These are phyloP conservation scores for Vollenhovia emeryi DNA, from an alignment of 1,140 invertebrate species.

Conservation along the genomic window DNA sequence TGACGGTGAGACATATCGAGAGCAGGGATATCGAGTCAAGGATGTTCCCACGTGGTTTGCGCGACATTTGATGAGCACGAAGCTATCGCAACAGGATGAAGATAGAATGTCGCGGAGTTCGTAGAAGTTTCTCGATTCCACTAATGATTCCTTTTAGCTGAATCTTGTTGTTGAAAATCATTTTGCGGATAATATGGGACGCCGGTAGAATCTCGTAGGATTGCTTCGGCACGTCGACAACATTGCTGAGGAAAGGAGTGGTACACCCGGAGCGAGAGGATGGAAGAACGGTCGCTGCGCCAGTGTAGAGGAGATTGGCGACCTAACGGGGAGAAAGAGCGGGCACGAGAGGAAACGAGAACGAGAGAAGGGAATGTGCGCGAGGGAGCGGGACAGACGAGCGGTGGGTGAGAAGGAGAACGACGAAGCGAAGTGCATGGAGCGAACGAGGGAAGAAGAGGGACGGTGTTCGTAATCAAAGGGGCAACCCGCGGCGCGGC, in stretches of 20 bases:
- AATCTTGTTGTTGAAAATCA: conserved; percentile 10
- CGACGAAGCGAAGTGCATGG: background rate
- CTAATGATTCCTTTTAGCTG: background rate
- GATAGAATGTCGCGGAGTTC: background rate
- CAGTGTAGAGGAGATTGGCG: conserved; percentile 62
- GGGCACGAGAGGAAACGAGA: background rate
- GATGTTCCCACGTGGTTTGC: background rate
- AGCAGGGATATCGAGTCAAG: background rate
- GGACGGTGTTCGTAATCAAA: conserved; percentile 80
- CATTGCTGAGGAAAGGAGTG: conserved; percentile 56
- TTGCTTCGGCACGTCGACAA: conserved; percentile 47
- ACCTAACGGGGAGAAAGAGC: conserved; percentile 55
- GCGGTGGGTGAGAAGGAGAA: background rate
- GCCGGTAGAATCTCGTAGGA: conserved; percentile 59
- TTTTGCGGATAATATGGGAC: conserved; percentile 29
- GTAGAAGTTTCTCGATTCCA: background rate
- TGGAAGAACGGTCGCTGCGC: conserved; percentile 54
- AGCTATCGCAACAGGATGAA: too few species aligned
- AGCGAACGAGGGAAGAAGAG: background rate
- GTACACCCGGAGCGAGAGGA: conserved; percentile 40
- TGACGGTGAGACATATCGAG: too few species aligned
- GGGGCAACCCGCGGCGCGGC: conserved; percentile 71
- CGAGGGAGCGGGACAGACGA: background rate
- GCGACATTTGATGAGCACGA: background rate
- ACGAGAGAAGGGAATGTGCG: conserved; percentile 5